phyloP scores from a whole-genome alignment of 2,888 invertebrate species.

The Cacoxenus indagator region DNA sequence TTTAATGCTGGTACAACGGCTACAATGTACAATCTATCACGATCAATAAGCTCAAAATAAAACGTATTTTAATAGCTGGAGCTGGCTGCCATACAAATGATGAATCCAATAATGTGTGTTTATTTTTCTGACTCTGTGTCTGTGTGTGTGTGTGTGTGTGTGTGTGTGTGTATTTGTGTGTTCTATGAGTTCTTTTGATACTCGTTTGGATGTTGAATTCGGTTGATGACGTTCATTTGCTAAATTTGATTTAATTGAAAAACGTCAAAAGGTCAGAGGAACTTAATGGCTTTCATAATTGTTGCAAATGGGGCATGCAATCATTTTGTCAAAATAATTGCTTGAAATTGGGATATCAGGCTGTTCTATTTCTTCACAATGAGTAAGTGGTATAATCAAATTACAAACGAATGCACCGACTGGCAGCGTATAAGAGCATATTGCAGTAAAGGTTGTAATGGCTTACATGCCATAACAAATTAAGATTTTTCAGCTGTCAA shows the following conservation, averaged over 20 bases:
- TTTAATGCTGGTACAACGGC: conserved; percentile 62
- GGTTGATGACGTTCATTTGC: neutral
- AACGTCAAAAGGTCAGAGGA: neutral
- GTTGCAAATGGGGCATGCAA: neutral
- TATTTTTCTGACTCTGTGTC: too few relatives aligned
- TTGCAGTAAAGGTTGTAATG: too few relatives aligned
- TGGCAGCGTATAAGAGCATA: too few relatives aligned
- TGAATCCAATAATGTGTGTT: too few relatives aligned
- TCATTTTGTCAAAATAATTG: neutral
- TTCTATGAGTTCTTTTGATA: neutral
- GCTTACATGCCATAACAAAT: too few relatives aligned
- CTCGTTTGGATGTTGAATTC: neutral
- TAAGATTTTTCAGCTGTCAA: too few relatives aligned
- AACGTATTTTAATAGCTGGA: neutral
- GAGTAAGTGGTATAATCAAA: too few relatives aligned
- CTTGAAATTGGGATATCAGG: neutral
- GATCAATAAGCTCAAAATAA: neutral
- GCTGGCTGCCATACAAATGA: too few relatives aligned
- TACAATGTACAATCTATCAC: neutral
- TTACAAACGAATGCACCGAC: too few relatives aligned
- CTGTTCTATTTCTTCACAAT: too few relatives aligned
- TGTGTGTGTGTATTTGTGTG: conserved; percentile 6
- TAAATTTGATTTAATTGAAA: neutral
- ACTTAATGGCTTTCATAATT: neutral
- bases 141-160: conserved; percentile 8